A percentile compares a stretch with the other conserved stretches of the same genome.
Conservation (phyloP, 2,113 vertebrate species). For the Rhinoderma darwinii region DNA sequence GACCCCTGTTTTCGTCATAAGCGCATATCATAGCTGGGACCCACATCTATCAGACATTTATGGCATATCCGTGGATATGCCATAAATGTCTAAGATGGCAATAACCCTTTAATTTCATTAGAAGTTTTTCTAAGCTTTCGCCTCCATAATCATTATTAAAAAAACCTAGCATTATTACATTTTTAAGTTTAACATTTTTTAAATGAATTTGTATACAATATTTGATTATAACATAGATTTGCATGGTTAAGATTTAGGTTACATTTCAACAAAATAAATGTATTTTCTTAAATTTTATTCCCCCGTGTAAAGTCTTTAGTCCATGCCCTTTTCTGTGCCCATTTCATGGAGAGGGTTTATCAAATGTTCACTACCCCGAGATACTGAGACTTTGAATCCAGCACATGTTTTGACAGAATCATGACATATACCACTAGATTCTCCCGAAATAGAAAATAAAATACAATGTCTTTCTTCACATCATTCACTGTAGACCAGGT, state of each 20-base stretch:
- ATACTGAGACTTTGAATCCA: not conserved
- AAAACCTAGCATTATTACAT: not conserved
- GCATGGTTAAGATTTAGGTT: not conserved
- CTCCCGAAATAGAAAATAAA: conserved; percentile 8
- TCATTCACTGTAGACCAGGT: conserved; percentile 23
- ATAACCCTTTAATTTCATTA: too few species aligned
- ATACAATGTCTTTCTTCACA: conserved; percentile 12
- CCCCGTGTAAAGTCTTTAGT: not conserved
- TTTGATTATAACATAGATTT: not conserved
- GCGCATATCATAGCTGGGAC: too few species aligned
- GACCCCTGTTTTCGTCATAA: too few species aligned
- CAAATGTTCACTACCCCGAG: not conserved
- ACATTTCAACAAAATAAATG: not conserved
- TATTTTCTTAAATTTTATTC: not conserved
- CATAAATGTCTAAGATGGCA: too few species aligned
- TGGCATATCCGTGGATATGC: too few species aligned
- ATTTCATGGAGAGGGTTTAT: not conserved
- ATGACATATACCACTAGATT: conserved; percentile 21
- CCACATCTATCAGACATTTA: too few species aligned
- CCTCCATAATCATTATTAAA: too few species aligned
- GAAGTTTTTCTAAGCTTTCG: too few species aligned
- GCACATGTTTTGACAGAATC: conserved; percentile 39
- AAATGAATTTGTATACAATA: not conserved
- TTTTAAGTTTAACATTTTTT: not conserved
- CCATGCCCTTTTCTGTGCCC: not conserved